Conservation (phyloP, 2,797 vertebrate genomes). For the Myripristis jacobus region DNA sequence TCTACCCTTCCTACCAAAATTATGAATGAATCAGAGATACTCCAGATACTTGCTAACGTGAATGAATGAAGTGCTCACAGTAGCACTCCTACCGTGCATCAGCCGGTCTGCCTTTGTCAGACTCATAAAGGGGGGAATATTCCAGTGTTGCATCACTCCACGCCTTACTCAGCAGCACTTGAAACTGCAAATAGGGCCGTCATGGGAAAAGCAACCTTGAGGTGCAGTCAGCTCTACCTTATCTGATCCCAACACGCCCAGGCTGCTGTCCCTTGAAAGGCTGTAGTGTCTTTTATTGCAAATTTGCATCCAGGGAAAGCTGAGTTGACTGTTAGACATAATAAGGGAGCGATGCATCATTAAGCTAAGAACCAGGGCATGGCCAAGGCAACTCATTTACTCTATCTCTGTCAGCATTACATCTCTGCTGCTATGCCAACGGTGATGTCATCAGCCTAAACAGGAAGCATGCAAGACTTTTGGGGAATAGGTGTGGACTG, state of each 20-base stretch:
- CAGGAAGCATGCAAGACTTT: slow-evolving; percentile 39
- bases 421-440: slow-evolving; percentile 33
- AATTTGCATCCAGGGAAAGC: slow-evolving; percentile 13
- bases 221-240: slow-evolving; percentile 7
- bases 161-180: neutral
- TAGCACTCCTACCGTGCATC: no score
- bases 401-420: slow-evolving; percentile 29
- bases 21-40: neutral
- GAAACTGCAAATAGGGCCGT: slow-evolving; percentile 16
- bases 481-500: neutral
- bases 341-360: slow-evolving; percentile 44
- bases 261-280: slow-evolving; percentile 12
- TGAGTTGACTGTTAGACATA: neutral
- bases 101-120: no score
- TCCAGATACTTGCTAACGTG: neutral
- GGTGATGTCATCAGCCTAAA: slow-evolving; percentile 38
- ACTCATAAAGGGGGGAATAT: slow-evolving; percentile 7
- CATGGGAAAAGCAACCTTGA: neutral
- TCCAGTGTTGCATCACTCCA: slow-evolving; percentile 1
- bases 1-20: neutral
- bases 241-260: slow-evolving; percentile 51
- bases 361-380: slow-evolving; percentile 22
- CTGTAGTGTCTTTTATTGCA: slow-evolving; percentile 7
- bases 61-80: no score
- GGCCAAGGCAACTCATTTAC: slow-evolving; percentile 32